These are phyloP conservation scores for Meloe dianella DNA, from an alignment of 2,888 invertebrate species.

Conservation along the genomic window DNA sequence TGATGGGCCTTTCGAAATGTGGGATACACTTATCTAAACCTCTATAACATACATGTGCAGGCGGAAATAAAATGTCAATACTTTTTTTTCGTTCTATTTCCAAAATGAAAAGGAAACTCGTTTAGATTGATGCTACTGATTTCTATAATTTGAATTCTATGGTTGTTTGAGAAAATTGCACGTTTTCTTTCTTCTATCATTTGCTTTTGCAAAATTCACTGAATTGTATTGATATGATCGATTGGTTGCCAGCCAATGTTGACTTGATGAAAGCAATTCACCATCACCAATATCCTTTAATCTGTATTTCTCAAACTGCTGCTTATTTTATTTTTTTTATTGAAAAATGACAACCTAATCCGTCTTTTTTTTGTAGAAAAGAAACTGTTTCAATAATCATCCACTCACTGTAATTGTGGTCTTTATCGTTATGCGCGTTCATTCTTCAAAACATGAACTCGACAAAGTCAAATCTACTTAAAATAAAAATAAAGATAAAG, in stretches of 20 bases:
- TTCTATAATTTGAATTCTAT: background rate
- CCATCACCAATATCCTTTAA: background rate
- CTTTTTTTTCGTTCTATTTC: background rate
- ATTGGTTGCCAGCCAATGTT: background rate
- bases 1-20: slow-evolving; percentile 8
- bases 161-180: background rate
- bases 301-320: too few species aligned
- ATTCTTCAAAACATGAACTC: too few species aligned
- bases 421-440: too few species aligned
- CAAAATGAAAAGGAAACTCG: background rate
- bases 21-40: too few species aligned
- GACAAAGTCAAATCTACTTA: too few species aligned
- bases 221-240: background rate
- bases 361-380: background rate
- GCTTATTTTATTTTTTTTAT: background rate
- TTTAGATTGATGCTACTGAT: background rate
- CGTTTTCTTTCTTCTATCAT: background rate
- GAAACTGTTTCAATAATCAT: background rate
- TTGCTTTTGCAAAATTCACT: background rate
- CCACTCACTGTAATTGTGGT: too few species aligned
- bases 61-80: too few species aligned
- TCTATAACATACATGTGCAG: too few species aligned
- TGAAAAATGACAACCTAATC: background rate
- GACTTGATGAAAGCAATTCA: background rate
- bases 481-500: too few species aligned